Percentiles rank a stretch among this genome's conserved stretches.
phyloP scores from a whole-genome alignment of 2,797 vertebrate genomes.

The Phoeniculus purpureus region DNA sequence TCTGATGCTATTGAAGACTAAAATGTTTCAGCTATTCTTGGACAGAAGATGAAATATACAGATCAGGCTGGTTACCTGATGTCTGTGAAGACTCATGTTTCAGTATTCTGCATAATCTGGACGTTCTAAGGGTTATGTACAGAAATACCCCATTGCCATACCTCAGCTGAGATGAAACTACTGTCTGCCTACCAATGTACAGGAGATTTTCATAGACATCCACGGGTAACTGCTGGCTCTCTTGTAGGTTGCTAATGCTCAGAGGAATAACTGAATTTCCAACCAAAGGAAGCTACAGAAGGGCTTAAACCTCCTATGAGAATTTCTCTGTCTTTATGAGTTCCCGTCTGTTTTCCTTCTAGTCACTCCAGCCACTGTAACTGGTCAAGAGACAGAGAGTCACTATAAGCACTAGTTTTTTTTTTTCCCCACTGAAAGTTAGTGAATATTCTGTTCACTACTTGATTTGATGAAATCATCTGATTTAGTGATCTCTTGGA shows the following conservation, averaged over 20 bases:
- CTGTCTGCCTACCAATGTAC: neutral
- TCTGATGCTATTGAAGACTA: neutral
- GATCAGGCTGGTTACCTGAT: neutral
- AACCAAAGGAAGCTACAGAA: neutral
- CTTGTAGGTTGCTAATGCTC: neutral
- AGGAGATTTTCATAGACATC: neutral
- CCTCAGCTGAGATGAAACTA: neutral
- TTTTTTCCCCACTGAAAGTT: neutral
- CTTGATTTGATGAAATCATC: neutral
- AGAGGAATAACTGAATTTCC: neutral
- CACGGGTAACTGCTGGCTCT: neutral
- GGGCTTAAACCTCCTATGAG: neutral
- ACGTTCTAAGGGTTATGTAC: neutral
- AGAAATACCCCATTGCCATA: constrained; percentile 1
- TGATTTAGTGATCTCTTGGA: neutral
- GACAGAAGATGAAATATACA: neutral
- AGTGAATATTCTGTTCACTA: neutral
- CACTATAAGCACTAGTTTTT: neutral
- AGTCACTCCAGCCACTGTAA: neutral
- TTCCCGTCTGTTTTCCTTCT: neutral
- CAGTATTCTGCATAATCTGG: neutral
- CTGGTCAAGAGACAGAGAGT: neutral
- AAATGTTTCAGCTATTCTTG: constrained; percentile 6
- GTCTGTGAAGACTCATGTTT: constrained; percentile 17
- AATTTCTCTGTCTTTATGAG: neutral